Conservation (phyloP, 92 coral and sea anemone species). For the Metridium senile region DNA sequence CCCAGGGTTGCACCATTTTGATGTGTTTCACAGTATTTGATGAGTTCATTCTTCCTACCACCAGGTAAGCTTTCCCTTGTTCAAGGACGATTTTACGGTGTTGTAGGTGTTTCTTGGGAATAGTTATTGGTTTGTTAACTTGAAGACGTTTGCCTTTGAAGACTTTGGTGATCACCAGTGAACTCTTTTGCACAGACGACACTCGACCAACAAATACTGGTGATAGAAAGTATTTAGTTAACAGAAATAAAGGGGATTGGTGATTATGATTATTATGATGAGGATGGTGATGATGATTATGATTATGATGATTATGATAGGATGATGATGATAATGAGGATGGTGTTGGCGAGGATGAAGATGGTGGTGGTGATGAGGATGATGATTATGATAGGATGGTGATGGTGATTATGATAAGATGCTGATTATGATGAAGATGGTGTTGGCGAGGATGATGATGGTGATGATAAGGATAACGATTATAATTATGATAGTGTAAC, state of each 20-base stretch:
- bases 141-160: constrained; percentile 1
- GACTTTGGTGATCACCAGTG: background rate
- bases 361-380: background rate
- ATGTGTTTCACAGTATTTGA: background rate
- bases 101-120: background rate
- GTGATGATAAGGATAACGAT: background rate
- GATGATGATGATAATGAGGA: background rate
- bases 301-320: background rate
- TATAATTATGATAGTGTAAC: background rate
- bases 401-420: background rate
- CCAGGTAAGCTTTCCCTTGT: constrained; percentile 17
- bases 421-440: background rate
- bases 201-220: constrained; percentile 16
- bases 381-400: background rate
- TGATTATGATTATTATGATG: background rate
- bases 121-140: background rate
- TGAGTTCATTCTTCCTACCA: constrained; percentile 3
- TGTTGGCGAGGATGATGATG: no score
- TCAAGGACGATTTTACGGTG: background rate
- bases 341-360: no score
- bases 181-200: constrained; percentile 9
- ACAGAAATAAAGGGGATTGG: background rate
- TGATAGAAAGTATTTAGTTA: background rate
- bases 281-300: background rate
- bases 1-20: constrained; percentile 15